Evolutionary conservation across 2,797 vertebrate genomes (phyloP), one percentile per base, ranked within the genome.

Genomic region (Danio aesculapii): DNA sequence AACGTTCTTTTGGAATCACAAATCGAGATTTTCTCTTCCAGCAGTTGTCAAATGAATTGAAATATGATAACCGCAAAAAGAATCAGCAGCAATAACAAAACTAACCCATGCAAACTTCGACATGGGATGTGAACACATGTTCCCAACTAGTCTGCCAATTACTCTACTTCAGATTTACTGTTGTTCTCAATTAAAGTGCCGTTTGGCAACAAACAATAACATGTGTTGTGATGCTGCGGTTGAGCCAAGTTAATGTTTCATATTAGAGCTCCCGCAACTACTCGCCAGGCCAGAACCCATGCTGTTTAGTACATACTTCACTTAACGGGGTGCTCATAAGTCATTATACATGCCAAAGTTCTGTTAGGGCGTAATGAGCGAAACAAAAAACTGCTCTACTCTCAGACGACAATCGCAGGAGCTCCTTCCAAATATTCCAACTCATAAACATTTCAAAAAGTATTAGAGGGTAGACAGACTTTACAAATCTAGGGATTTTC

Each of bases 201-300:
- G 91, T 93, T 95, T 97, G 95, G 96, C 95, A 95, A 93, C 93
- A 91, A 93, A 92, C 86, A 90, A 91, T 94, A 95, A 96, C 96
- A 97, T 96, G 96, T 97, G 96, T 95, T 95, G 91, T 92, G 94
- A 96, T 95, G 93, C 94, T 94, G 93, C 89, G 85, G 86, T 88
- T 90, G 88, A 96, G 96, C 96, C 97, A 97, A 97, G 95, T 93
- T 94, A 95, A 95, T 96, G 96, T 97, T 98, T 97, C 95, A 95
- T 95, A 95, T 96, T 97, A 96, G 89, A 94, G 94, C 91, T 94
- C 87, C 93, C 81, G 93, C 93, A 94, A 62, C 94, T 94, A 92
- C 93, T 90, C 92, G 92, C 95, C 91, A 94, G 91, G 93, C 91
- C 90, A 90, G 93, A 93, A 92, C 94, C 92, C 95, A 94, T 91